phyloP scores from a whole-genome alignment of 1,140 invertebrate genomes.

The Heterodera carotae region DNA sequence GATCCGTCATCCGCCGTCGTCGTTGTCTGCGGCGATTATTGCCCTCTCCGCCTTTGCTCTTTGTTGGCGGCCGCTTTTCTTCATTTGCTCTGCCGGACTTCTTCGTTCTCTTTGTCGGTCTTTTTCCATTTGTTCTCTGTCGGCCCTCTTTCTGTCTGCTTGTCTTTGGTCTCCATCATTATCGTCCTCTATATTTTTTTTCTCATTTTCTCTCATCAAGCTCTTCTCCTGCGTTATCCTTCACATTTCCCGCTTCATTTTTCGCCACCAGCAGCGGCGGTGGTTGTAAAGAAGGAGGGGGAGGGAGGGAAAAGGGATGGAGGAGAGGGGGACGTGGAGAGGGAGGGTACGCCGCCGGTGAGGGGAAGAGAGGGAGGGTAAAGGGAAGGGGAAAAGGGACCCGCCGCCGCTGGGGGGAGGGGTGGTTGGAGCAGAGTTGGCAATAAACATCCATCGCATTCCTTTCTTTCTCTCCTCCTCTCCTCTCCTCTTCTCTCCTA shows the following conservation, averaged over 20 bases:
- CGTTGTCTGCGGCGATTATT: slow-evolving; percentile 13
- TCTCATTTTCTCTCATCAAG: not conserved
- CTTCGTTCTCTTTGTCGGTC: not conserved
- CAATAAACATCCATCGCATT: not conserved
- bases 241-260: not conserved
- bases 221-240: not conserved
- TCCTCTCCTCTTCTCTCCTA: not conserved
- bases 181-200: not conserved
- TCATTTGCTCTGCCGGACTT: not conserved
- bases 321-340: too few relatives aligned
- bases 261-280: not conserved
- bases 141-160: not conserved
- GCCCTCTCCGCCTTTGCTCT: not conserved
- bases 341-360: too few relatives aligned
- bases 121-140: not conserved
- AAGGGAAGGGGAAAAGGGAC: too few relatives aligned
- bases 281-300: not conserved
- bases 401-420: too few relatives aligned
- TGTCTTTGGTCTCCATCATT: not conserved
- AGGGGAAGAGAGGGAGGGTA: too few relatives aligned
- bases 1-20: not conserved
- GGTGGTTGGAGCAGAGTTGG: not conserved
- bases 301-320: not conserved
- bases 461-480: not conserved
- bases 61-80: not conserved